These are phyloP conservation scores for Catotricha subobsoleta DNA, from an alignment of 2,888 invertebrate species.

Conservation along the genomic window DNA sequence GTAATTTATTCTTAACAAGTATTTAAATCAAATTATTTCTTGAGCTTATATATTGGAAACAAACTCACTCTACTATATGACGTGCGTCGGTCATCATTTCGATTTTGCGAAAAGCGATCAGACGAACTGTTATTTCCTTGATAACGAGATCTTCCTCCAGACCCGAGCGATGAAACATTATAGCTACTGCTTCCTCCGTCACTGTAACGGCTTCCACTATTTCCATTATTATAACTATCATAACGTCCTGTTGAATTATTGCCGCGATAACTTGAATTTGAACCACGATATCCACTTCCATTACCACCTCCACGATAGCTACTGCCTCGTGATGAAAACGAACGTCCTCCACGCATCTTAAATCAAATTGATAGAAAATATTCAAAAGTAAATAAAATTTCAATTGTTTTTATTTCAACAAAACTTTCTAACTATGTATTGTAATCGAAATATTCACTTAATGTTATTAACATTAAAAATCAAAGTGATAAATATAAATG, in stretches of 20 bases:
- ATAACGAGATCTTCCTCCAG: neutral
- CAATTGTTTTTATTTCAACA: neutral
- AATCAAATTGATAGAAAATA: neutral
- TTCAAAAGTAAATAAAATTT: neutral
- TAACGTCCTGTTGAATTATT: conserved; percentile 4
- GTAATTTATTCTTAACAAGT: neutral
- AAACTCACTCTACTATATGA: too few species aligned
- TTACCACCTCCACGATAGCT: conserved; percentile 18
- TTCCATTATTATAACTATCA: neutral
- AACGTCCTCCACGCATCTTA: conserved; percentile 1
- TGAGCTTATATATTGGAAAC: neutral
- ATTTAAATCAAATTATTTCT: neutral
- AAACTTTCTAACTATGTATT: neutral
- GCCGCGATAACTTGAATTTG: conserved; percentile 10
- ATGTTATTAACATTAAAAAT: neutral
- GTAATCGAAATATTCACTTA: neutral
- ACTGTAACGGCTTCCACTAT: neutral
- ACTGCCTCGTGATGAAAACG: conserved; percentile 3
- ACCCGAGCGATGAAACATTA: neutral
- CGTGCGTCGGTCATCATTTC: too few species aligned
- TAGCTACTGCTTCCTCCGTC: neutral
- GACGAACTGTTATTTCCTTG: neutral
- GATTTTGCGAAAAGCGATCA: neutral
- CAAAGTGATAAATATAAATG: too few species aligned
- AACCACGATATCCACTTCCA: conserved; percentile 10